Conservation (phyloP, 2,797 vertebrate species). For the Aphelocoma californica region DNA sequence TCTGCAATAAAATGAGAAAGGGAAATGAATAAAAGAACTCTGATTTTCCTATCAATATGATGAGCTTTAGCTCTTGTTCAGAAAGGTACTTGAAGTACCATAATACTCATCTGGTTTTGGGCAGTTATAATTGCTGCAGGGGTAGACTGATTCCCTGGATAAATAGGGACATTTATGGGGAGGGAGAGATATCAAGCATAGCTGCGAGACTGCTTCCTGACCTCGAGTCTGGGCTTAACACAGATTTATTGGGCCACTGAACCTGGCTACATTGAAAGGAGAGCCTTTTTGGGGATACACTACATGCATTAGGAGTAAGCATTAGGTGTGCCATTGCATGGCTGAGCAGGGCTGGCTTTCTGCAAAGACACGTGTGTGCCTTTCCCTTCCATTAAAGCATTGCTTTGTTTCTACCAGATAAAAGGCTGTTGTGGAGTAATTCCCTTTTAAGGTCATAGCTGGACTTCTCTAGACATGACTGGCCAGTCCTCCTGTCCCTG, state of each 20-base stretch:
- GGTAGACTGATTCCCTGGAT: not conserved
- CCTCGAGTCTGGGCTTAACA: not conserved
- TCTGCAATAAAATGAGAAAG: not conserved
- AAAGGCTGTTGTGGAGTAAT: not conserved
- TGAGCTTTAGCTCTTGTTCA: not conserved
- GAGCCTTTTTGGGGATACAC: not conserved
- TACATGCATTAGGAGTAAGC: not conserved
- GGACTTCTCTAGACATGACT: not conserved
- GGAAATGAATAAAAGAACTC: not conserved
- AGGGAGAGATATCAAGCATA: not conserved
- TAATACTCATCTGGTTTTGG: not conserved
- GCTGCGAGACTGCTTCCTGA: not conserved
- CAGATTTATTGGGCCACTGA: not conserved
- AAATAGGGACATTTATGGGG: not conserved
- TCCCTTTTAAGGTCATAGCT: not conserved
- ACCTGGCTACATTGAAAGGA: not conserved
- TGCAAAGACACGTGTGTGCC: not conserved
- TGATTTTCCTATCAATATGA: not conserved
- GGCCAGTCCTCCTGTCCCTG: not conserved
- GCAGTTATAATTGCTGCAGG: not conserved
- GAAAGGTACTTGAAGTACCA: not conserved
- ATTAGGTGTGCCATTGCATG: not conserved
- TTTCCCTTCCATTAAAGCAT: not conserved
- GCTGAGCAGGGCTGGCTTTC: not conserved
- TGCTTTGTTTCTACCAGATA: not conserved